These are phyloP conservation scores for Otus sunia DNA, from an alignment of 2,113 vertebrate species.

Conservation along the genomic window DNA sequence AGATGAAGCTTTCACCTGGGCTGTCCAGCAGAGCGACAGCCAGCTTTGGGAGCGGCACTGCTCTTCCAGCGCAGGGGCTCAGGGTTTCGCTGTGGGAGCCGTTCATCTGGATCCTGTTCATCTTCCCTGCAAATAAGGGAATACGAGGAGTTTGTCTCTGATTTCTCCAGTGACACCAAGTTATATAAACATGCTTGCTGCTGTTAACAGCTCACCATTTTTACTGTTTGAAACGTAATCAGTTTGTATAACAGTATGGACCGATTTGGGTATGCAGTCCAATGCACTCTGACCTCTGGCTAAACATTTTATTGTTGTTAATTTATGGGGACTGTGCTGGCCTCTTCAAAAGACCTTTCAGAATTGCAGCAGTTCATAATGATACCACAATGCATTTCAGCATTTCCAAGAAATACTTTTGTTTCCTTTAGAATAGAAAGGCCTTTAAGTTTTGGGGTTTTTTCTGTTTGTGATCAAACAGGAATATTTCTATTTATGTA, in stretches of 20 bases:
- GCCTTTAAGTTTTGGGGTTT: fast-evolving
- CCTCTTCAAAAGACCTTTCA: background rate
- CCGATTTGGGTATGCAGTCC: background rate
- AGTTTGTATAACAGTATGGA: background rate
- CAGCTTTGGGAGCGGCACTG: fast-evolving
- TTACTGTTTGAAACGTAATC: slow-evolving; percentile 41
- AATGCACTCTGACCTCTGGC: background rate
- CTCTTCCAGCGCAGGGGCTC: background rate
- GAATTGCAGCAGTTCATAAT: background rate
- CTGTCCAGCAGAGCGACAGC: fast-evolving
- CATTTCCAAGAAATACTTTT: slow-evolving; percentile 45
- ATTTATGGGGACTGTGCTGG: slow-evolving; percentile 13
- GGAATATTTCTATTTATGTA: background rate
- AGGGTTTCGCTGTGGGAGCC: background rate
- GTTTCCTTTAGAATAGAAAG: slow-evolving; percentile 34
- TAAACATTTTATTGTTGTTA: slow-evolving; percentile 21
- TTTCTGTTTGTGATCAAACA: background rate
- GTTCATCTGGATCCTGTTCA: background rate
- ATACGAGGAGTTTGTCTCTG: background rate
- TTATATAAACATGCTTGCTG: background rate
- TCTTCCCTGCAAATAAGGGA: background rate
- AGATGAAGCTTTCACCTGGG: background rate
- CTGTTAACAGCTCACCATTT: background rate
- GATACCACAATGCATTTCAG: slow-evolving; percentile 16
- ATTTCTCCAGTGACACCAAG: slow-evolving; percentile 7